Evolutionary conservation across 2,888 invertebrate genomes (phyloP), one percentile per base, ranked within the genome.

Genomic region (Epistrophella euchroma): DNA sequence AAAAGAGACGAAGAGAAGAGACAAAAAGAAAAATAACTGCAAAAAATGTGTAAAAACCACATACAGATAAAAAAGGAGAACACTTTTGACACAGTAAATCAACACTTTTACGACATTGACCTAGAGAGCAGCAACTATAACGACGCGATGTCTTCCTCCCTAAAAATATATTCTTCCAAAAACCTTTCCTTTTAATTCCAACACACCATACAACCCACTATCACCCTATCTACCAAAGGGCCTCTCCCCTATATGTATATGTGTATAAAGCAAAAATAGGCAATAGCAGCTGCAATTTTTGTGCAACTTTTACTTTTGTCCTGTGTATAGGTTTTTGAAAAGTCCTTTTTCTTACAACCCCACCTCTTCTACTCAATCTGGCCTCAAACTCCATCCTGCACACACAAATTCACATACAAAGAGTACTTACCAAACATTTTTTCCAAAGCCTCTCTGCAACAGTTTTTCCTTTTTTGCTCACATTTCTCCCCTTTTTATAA

Each of bases 21-120:
- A 10, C 25, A 60, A 71, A 47, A 58, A 64, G 50, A 78, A 72
- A 28, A 52, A 58, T n/a, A n/a, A 11, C 10, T 22, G 2, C 10
- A 40, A 28, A 22, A 76, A 50, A 37, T 35, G 9, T 35, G 43
- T 60, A 62, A 37, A 73, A 68, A 62, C 60, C 72, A 66, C 64
- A 72, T 68, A 58, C 52, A 66, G 13, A 70, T 72, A 78, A 78
- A 45, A 73, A 78, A 88, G 72, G 88, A 84, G 88, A 88, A 88
- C 83, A 88, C 85, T 89, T 89, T 89, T 89, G 89, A 88, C 89
- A 89, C 88, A 89, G 89, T 89, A 88, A 89, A 89, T 89, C 89
- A 89, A 89, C 88, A 89, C 89, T 89, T 89, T 88, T 88, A 89
- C 89, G 89, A 89, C 89, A 89, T 89, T 89, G 89, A 89, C 89